Evolutionary conservation across 2,797 vertebrate species (phyloP).

Genomic region (Leucoraja ocellata): DNA sequence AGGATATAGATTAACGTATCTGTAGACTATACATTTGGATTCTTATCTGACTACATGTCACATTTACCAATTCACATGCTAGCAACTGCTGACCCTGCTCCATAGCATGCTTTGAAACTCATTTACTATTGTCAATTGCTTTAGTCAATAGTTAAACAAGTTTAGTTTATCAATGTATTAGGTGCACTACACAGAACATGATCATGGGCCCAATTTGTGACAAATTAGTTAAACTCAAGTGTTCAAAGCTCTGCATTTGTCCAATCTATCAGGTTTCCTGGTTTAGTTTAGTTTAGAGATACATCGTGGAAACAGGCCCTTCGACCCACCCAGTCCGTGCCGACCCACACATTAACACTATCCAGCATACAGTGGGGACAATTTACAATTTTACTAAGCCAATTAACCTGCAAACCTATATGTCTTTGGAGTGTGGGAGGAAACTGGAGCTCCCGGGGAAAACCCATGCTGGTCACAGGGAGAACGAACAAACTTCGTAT

Average conservation of each 20-base stretch:
- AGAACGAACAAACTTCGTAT: too few relatives aligned
- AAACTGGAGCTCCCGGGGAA: too few relatives aligned
- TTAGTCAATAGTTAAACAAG: background rate
- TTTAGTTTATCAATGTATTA: background rate
- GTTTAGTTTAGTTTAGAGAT: too few relatives aligned
- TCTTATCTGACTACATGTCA: background rate
- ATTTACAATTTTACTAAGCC: too few relatives aligned
- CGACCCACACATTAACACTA: too few relatives aligned
- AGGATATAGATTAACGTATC: background rate
- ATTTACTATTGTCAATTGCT: background rate
- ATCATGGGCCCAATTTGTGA: background rate
- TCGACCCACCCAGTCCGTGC: too few relatives aligned
- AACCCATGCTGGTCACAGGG: too few relatives aligned
- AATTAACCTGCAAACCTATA: too few relatives aligned
- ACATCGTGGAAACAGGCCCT: too few relatives aligned
- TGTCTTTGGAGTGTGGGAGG: too few relatives aligned
- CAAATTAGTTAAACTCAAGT: background rate
- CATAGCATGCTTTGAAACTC: background rate
- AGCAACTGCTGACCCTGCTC: background rate
- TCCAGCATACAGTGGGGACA: too few relatives aligned
- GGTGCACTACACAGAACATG: background rate
- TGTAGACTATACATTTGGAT: background rate
- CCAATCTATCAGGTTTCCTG: background rate
- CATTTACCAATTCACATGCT: background rate
- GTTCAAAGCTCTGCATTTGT: background rate